Evolutionary conservation across 2,797 vertebrate genomes (phyloP).

Genomic region (Thunnus albacares): DNA sequence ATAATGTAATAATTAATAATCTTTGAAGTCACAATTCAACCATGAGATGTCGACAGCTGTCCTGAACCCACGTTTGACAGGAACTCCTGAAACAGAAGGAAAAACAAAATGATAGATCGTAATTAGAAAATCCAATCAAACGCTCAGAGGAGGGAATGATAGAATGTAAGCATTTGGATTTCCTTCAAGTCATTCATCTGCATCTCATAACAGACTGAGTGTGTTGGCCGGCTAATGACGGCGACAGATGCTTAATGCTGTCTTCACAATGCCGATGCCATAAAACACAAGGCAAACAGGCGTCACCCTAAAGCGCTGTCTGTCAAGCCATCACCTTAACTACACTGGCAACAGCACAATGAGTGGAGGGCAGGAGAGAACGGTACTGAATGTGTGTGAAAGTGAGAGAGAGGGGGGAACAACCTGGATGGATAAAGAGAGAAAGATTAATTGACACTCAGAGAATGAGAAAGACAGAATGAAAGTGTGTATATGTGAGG

Average conservation of each 20-base stretch:
- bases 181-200: slow-evolving; percentile 79
- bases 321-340: slow-evolving; percentile 82
- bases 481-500: slow-evolving; percentile 58
- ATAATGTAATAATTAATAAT: slow-evolving; percentile 7
- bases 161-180: slow-evolving; percentile 77
- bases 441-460: slow-evolving; percentile 74
- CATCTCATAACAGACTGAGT: slow-evolving; percentile 74
- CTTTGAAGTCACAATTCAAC: slow-evolving; percentile 7
- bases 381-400: slow-evolving; percentile 37
- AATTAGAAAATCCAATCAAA: slow-evolving; percentile 70
- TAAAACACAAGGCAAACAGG: slow-evolving; percentile 83
- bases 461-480: slow-evolving; percentile 68
- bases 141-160: slow-evolving; percentile 41
- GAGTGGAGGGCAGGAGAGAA: slow-evolving; percentile 46
- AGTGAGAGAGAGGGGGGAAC: slow-evolving; percentile 26
- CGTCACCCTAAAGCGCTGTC: slow-evolving; percentile 78
- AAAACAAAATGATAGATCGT: slow-evolving; percentile 47
- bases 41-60: slow-evolving; percentile 29
- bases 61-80: slow-evolving; percentile 5
- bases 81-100: slow-evolving; percentile 19
- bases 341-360: slow-evolving; percentile 71
- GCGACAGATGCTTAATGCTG: slow-evolving; percentile 82
- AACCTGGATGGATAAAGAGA: slow-evolving; percentile 57
- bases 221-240: slow-evolving; percentile 77
- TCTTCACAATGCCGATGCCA: slow-evolving; percentile 79